Evolutionary conservation across 2,113 vertebrate genomes (phyloP).

Genomic region (Poeciliopsis retropinna): DNA sequence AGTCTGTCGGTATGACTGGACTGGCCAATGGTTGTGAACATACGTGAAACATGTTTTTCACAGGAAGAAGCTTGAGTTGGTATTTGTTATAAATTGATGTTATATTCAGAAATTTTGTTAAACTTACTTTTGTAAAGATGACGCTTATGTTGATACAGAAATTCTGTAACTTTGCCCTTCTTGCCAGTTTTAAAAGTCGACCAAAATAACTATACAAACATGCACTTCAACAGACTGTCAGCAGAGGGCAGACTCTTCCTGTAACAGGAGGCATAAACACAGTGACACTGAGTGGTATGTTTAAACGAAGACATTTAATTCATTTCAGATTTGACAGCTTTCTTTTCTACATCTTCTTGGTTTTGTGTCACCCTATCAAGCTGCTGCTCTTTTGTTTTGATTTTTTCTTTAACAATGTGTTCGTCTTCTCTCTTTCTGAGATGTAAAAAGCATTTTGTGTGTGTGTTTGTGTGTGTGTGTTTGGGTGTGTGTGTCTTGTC

Average conservation of each 20-base stretch:
- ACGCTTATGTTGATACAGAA: background rate
- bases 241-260: constrained; percentile 80
- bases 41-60: background rate
- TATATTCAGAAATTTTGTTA: no score
- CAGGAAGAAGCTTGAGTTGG: no score
- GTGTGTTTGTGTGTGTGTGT: constrained; percentile 30
- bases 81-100: no score
- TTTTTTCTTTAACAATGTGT: constrained; percentile 2
- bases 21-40: background rate
- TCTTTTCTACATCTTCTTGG: constrained; percentile 6
- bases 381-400: constrained; percentile 1
- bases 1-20: background rate
- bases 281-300: constrained; percentile 51
- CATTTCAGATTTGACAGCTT: constrained; percentile 26
- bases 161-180: background rate
- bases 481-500: constrained; percentile 50
- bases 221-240: constrained; percentile 44
- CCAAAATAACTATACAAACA: background rate
- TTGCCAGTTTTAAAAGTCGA: background rate
- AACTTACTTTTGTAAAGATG: background rate
- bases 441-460: constrained; percentile 17
- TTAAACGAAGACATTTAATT: constrained; percentile 39
- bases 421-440: constrained; percentile 6
- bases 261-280: constrained; percentile 51
- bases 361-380: constrained; percentile 21